Percentiles rank a stretch among this genome's conserved stretches.
These are phyloP conservation scores for Chromis chromis DNA, from an alignment of 2,797 vertebrate species.

Conservation along the genomic window DNA sequence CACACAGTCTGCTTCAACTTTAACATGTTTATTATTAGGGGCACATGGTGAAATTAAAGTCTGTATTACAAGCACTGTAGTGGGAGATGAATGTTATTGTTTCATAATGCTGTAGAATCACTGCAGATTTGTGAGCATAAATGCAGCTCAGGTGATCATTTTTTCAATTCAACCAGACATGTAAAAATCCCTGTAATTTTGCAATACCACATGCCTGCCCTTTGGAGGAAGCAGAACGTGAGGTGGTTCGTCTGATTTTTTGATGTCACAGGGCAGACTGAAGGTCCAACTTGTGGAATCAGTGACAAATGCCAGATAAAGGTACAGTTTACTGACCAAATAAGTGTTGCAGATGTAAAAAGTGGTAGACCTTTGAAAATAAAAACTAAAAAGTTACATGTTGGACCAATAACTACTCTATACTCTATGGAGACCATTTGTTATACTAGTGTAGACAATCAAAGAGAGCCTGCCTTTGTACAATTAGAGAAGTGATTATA, in stretches of 20 bases:
- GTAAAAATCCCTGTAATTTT: neutral
- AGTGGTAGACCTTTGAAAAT: no score
- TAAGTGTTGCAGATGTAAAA: no score
- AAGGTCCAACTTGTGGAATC: neutral
- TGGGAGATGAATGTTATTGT: neutral
- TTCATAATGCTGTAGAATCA: neutral
- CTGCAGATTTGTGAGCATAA: neutral
- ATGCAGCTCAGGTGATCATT: neutral
- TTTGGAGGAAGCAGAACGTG: neutral
- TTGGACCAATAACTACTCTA: neutral
- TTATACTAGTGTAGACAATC: neutral
- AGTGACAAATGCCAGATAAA: no score
- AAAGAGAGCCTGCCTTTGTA: no score
- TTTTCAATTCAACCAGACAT: neutral
- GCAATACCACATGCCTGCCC: neutral
- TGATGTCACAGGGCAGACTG: neutral
- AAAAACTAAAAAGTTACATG: no score
- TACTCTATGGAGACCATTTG: neutral
- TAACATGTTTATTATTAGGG: neutral
- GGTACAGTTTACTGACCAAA: no score
- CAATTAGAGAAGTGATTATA: neutral
- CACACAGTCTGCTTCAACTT: no score
- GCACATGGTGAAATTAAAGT: neutral
- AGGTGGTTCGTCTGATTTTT: neutral
- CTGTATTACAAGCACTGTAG: neutral